A percentile compares a stretch with the other conserved stretches of the same genome.
Conservation (phyloP, 2,888 invertebrate species). For the Pyralis farinalis region DNA sequence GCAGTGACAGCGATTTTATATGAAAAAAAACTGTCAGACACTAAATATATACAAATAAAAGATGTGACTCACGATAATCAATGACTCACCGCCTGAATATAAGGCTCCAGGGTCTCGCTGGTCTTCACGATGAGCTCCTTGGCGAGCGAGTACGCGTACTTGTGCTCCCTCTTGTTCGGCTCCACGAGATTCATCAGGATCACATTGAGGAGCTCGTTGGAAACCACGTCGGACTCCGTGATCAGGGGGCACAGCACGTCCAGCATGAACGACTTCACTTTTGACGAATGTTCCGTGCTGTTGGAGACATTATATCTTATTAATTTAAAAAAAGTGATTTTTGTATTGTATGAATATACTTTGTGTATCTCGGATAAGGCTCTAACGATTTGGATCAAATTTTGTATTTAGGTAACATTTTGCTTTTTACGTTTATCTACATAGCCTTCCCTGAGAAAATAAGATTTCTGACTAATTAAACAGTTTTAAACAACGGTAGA, state of each 20-base stretch:
- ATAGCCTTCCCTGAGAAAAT: too few species aligned
- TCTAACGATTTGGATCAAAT: too few species aligned
- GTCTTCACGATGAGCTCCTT: conserved; percentile 96
- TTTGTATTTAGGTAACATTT: too few species aligned
- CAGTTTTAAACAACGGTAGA: too few species aligned
- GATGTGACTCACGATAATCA: background rate
- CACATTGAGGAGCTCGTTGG: conserved; percentile 95
- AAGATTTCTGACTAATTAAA: too few species aligned
- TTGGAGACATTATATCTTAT: too few species aligned
- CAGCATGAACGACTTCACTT: conserved; percentile 98
- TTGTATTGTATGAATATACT: too few species aligned
- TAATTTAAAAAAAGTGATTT: too few species aligned
- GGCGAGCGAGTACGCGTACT: conserved; percentile 94
- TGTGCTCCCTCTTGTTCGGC: conserved; percentile 93
- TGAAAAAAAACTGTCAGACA: too few species aligned
- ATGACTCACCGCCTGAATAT: conserved; percentile 93
- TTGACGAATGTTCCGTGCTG: conserved; percentile 96
- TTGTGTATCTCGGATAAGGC: too few species aligned
- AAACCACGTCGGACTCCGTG: conserved; percentile 96
- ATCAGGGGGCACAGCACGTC: conserved; percentile 97
- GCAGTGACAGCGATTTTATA: too few species aligned
- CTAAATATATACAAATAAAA: background rate
- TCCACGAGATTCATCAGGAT: conserved; percentile 97
- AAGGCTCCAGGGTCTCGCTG: conserved; percentile 94
- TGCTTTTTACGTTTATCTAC: too few species aligned